Evolutionary conservation across 2,888 invertebrate genomes (phyloP).

Genomic region (Ennomos fuscantarius): DNA sequence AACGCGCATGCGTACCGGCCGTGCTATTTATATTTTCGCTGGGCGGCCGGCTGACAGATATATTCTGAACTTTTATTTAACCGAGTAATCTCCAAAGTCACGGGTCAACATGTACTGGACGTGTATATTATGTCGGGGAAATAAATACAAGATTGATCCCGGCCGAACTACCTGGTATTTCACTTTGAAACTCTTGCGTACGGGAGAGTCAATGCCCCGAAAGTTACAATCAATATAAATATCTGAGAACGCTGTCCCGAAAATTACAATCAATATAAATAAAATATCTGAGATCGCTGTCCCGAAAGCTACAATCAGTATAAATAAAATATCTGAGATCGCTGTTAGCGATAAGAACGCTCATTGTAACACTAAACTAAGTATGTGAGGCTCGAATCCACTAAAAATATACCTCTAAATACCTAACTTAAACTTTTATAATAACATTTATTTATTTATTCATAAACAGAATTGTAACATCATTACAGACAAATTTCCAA

Average conservation of each 20-base stretch:
- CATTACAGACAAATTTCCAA: no score
- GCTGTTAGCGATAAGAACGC: no score
- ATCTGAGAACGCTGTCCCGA: no score
- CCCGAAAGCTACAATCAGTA: no score
- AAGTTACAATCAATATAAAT: neutral
- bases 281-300: no score
- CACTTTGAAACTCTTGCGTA: slow-evolving; percentile 4
- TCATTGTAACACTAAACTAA: no score
- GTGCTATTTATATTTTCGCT: slow-evolving; percentile 73
- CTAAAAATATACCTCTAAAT: no score
- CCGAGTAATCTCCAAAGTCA: neutral
- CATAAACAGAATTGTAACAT: no score
- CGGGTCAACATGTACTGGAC: slow-evolving; percentile 26
- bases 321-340: no score
- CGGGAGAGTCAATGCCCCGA: slow-evolving; percentile 17
- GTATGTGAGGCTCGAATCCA: neutral
- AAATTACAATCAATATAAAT: no score
- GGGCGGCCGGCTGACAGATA: slow-evolving; percentile 58
- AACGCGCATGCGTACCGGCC: slow-evolving; percentile 58
- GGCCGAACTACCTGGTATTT: slow-evolving; percentile 40
- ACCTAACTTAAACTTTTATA: no score
- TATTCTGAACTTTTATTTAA: slow-evolving; percentile 41
- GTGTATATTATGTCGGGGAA: slow-evolving; percentile 55
- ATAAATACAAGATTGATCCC: slow-evolving; percentile 52
- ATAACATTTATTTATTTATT: no score